phyloP scores from a whole-genome alignment of 2,888 invertebrate genomes.

The Lasioglossum villosulum region DNA sequence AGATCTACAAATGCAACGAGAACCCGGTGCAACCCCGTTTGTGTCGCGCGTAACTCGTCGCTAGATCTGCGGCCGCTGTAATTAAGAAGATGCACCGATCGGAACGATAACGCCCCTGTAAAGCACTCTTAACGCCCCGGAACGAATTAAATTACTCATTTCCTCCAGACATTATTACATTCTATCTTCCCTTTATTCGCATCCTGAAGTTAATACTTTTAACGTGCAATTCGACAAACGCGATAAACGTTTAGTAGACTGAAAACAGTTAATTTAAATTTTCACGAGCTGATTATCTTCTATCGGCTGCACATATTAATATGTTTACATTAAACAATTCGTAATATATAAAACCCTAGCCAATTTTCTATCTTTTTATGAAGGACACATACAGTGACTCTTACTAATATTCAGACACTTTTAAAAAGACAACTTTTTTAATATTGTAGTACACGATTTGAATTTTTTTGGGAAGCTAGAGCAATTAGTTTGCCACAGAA shows the following conservation, averaged over 20 bases:
- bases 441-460: no score
- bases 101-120: slow-evolving; percentile 13
- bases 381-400: no score
- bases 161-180: background rate
- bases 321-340: no score
- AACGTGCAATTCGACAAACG: background rate
- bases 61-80: slow-evolving; percentile 2
- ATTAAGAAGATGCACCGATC: slow-evolving; percentile 31
- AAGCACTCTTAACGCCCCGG: background rate
- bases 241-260: background rate
- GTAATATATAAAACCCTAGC: background rate
- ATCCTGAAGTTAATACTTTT: slow-evolving; percentile 1
- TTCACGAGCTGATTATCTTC: background rate
- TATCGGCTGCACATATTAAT: background rate
- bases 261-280: background rate
- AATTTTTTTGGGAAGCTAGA: no score
- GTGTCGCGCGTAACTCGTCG: slow-evolving; percentile 14
- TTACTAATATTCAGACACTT: no score
- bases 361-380: background rate
- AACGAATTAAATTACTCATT: background rate
- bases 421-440: no score
- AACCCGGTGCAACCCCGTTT: background rate
- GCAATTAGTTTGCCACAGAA: no score
- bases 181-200: background rate
- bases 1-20: slow-evolving; percentile 5